phyloP scores from a whole-genome alignment of 1,140 invertebrate species.

The Drosophila dunni region DNA sequence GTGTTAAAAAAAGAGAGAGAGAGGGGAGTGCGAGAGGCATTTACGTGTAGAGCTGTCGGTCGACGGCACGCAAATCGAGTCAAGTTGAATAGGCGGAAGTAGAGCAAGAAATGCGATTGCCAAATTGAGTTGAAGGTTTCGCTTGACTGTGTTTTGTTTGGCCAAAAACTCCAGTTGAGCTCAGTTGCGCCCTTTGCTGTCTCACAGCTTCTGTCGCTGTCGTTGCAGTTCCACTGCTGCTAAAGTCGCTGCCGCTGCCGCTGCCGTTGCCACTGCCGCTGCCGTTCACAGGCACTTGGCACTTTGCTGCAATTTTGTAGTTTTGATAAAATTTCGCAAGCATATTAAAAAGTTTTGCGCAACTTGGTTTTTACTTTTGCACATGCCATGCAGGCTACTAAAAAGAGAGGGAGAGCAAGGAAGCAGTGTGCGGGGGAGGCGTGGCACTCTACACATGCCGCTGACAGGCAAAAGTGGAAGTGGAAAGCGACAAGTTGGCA shows the following conservation, averaged over 20 bases:
- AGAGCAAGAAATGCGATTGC: slow-evolving; percentile 83
- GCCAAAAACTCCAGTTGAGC: slow-evolving; percentile 61
- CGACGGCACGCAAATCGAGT: slow-evolving; percentile 80
- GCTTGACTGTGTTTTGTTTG: slow-evolving; percentile 83
- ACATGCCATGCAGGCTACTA: slow-evolving; percentile 61
- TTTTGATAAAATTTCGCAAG: slow-evolving; percentile 84
- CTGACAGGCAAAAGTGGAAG: slow-evolving; percentile 65
- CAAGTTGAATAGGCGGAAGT: slow-evolving; percentile 83
- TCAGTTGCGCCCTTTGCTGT: slow-evolving; percentile 63
- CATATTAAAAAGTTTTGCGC: slow-evolving; percentile 82
- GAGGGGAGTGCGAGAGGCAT: neutral
- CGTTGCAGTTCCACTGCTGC: slow-evolving; percentile 33
- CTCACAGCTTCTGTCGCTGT: slow-evolving; percentile 33
- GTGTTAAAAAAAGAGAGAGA: neutral
- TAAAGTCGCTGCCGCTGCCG: slow-evolving; percentile 31
- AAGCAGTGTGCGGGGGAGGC: neutral
- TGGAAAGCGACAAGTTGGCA: neutral
- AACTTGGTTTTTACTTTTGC: slow-evolving; percentile 82
- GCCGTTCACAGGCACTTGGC: slow-evolving; percentile 72
- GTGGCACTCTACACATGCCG: slow-evolving; percentile 62
- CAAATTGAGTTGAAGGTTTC: slow-evolving; percentile 83
- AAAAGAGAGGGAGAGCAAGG: neutral
- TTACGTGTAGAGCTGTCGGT: slow-evolving; percentile 43
- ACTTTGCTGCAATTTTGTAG: slow-evolving; percentile 83
- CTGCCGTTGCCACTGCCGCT: slow-evolving; percentile 25